These are phyloP conservation scores for Narcine bancroftii DNA, from an alignment of 2,113 vertebrate species.

Conservation along the genomic window DNA sequence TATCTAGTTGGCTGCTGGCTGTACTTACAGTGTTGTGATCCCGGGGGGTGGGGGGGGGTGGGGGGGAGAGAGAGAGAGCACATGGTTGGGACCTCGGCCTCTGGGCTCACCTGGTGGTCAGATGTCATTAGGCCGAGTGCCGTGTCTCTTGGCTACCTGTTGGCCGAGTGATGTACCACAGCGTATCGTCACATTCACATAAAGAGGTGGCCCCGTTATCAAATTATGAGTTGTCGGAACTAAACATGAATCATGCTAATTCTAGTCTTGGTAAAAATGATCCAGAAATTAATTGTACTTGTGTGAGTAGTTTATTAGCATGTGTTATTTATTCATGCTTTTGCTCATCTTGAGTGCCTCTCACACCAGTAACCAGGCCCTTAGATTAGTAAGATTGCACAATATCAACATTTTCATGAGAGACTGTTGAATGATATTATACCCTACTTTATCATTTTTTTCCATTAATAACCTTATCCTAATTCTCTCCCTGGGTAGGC, in stretches of 20 bases:
- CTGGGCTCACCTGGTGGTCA: too few relatives aligned
- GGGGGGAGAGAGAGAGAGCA: too few relatives aligned
- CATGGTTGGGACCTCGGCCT: too few relatives aligned
- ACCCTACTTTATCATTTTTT: background rate
- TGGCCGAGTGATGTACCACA: too few relatives aligned
- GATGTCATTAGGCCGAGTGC: too few relatives aligned
- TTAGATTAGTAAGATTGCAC: background rate
- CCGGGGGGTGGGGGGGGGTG: too few relatives aligned
- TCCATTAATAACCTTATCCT: background rate
- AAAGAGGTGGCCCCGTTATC: too few relatives aligned
- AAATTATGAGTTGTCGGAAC: background rate
- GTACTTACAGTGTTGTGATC: too few relatives aligned
- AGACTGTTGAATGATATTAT: background rate
- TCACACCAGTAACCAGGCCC: background rate
- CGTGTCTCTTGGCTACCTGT: too few relatives aligned
- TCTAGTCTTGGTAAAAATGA: background rate
- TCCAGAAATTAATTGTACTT: background rate
- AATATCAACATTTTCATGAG: background rate
- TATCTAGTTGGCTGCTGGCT: too few relatives aligned
- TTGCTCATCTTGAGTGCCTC: background rate
- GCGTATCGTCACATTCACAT: too few relatives aligned
- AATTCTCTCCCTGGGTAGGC: background rate
- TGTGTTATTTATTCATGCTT: background rate
- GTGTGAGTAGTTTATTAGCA: background rate
- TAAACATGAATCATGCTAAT: background rate